Conservation (phyloP, 2,888 invertebrate genomes). For the Melinaea marsaeus region DNA sequence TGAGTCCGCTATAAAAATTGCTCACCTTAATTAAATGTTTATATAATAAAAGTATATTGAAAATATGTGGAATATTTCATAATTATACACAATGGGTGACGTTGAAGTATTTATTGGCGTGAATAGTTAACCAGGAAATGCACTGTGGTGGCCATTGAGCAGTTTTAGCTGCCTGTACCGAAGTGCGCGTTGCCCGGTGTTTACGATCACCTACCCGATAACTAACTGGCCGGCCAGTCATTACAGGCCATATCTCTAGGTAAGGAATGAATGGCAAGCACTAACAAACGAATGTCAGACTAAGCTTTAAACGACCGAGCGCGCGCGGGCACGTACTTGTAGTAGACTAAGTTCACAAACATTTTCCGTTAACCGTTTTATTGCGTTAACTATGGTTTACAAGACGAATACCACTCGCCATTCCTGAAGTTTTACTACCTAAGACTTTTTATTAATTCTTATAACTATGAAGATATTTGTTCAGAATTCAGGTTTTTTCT, state of each 20-base stretch:
- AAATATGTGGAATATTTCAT: no score
- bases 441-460: constrained; percentile 33
- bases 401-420: constrained; percentile 41
- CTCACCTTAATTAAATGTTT: constrained; percentile 13
- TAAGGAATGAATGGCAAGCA: constrained; percentile 70
- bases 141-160: constrained; percentile 66
- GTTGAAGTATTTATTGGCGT: constrained; percentile 38
- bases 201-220: constrained; percentile 73
- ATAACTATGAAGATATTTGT: constrained; percentile 26
- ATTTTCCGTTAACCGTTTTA: constrained; percentile 59
- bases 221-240: constrained; percentile 62
- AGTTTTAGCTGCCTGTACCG: constrained; percentile 65
- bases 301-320: constrained; percentile 62
- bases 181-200: constrained; percentile 66
- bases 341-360: constrained; percentile 45
- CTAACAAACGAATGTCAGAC: constrained; percentile 61
- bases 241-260: constrained; percentile 73
- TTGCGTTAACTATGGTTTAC: constrained; percentile 49
- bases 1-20: constrained; percentile 19
- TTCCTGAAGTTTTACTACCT: constrained; percentile 33
- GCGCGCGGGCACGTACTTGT: constrained; percentile 60
- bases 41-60: no score
- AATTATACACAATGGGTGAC: background rate
- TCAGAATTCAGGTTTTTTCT: constrained; percentile 18
- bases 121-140: constrained; percentile 62